A percentile compares a stretch with the other conserved stretches of the same genome.
These are phyloP conservation scores for Pygoscelis antarcticus DNA, from an alignment of 2,113 vertebrate genomes.

Conservation along the genomic window DNA sequence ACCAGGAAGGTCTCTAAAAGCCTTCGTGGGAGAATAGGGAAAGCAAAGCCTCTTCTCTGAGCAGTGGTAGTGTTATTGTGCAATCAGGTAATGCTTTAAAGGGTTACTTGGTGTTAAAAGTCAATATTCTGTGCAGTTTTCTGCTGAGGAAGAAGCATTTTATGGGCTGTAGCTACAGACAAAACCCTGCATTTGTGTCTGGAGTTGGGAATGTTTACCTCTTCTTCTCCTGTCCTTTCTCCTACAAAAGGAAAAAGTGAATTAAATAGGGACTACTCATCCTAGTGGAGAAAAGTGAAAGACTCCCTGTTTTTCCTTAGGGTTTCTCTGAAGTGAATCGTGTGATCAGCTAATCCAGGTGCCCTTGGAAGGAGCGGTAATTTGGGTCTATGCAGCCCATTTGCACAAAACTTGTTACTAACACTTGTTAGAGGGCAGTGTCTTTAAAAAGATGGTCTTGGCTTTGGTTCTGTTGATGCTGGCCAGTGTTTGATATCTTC, in stretches of 20 bases:
- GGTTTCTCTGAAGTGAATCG: neutral
- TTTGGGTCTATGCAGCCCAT: neutral
- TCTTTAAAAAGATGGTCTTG: neutral
- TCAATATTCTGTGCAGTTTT: neutral
- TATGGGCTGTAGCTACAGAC: neutral
- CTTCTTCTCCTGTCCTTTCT: neutral
- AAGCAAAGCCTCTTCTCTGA: neutral
- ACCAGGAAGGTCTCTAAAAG: neutral
- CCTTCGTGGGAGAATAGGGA: neutral
- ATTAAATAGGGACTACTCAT: neutral
- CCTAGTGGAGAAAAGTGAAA: neutral
- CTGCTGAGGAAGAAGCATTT: neutral
- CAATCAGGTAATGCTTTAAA: neutral
- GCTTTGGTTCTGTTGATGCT: neutral
- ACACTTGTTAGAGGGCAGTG: neutral
- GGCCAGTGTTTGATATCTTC: neutral
- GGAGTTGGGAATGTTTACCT: neutral
- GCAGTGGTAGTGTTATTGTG: neutral
- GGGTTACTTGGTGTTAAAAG: neutral
- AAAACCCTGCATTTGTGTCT: neutral
- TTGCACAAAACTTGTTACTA: neutral
- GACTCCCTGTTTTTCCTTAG: neutral
- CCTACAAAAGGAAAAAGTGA: neutral
- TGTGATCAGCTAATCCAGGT: neutral
- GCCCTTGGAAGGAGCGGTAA: neutral